phyloP scores from a whole-genome alignment of 2,113 vertebrate species.

The Trichomycterus rosablanca region DNA sequence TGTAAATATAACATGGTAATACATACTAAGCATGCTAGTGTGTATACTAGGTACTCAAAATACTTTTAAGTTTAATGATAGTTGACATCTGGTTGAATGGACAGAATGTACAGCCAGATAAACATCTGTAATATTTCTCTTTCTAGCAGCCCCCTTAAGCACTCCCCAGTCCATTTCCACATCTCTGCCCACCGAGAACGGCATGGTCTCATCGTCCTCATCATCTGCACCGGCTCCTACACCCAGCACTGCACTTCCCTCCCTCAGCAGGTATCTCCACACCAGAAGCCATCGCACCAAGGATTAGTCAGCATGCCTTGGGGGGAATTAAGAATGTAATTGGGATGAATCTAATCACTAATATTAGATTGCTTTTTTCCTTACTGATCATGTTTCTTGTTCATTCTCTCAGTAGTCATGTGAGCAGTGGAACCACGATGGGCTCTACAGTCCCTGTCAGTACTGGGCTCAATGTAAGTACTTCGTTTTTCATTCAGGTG shows the following conservation, averaged over 20 bases:
- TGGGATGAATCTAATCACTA: too few relatives aligned
- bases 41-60: too few relatives aligned
- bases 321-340: too few relatives aligned
- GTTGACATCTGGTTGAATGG: too few relatives aligned
- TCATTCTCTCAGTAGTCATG: conserved; percentile 60
- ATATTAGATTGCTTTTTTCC: neutral
- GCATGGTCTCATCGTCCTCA: conserved; percentile 57
- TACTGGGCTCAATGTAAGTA: conserved; percentile 35
- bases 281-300: too few relatives aligned
- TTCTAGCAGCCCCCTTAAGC: conserved; percentile 13
- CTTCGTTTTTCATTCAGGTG: neutral
- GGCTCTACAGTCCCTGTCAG: conserved; percentile 67
- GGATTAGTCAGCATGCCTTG: neutral
- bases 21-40: too few relatives aligned
- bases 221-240: conserved; percentile 69
- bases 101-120: too few relatives aligned
- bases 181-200: conserved; percentile 65
- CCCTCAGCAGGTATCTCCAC: conserved; percentile 80
- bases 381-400: neutral
- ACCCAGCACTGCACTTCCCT: conserved; percentile 73
- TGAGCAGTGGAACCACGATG: conserved; percentile 72
- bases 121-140: neutral
- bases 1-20: too few relatives aligned
- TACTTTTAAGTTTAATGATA: too few relatives aligned
- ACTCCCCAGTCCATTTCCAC: conserved; percentile 64